A percentile compares a stretch with the other conserved stretches of the same genome.
Evolutionary conservation across 2,113 vertebrate species (phyloP).

Genomic region (Potamarius usumacintae): DNA sequence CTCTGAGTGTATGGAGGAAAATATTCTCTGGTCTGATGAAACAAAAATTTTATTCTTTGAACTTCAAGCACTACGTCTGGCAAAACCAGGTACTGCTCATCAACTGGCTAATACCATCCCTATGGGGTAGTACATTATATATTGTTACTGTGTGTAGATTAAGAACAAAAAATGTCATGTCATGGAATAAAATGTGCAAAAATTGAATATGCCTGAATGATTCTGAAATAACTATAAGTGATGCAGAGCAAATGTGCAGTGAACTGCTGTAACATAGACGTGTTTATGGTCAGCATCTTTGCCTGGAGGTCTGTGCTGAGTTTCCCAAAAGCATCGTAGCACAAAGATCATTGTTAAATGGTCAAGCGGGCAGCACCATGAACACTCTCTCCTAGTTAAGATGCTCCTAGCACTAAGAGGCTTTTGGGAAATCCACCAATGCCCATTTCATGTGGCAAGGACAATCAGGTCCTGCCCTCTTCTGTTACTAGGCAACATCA

Average conservation of each 20-base stretch:
- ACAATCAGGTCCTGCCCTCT: background rate
- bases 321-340: no score
- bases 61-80: background rate
- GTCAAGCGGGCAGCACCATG: no score
- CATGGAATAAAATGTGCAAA: background rate
- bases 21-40: background rate
- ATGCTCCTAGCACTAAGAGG: no score
- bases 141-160: background rate
- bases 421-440: background rate
- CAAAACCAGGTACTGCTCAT: background rate
- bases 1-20: background rate
- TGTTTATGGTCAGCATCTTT: background rate
- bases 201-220: background rate
- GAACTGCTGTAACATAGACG: background rate
- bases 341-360: no score
- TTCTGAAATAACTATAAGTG: background rate
- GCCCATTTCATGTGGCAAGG: background rate
- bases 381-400: no score
- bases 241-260: background rate
- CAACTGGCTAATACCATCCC: background rate
- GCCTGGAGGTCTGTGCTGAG: background rate
- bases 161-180: background rate
- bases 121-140: background rate
- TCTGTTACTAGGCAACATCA: constrained; percentile 42
- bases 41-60: background rate